phyloP scores from a whole-genome alignment of 2,888 invertebrate genomes.

The Rhamnusium bicolor region DNA sequence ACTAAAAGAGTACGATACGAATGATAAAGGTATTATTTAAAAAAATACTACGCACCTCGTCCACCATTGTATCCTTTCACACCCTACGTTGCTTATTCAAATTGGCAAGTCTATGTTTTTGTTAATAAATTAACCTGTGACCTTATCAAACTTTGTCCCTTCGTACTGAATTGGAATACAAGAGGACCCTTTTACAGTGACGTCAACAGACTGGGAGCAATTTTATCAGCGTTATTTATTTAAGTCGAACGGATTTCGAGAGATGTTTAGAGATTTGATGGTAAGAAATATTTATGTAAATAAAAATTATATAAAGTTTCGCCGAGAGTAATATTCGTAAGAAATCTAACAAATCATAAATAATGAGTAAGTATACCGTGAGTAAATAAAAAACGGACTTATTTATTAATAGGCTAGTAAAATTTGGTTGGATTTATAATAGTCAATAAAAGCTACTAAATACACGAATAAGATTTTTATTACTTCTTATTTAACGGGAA shows the following conservation, averaged over 20 bases:
- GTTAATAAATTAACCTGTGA: slow-evolving; percentile 9
- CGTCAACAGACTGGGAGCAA: not conserved
- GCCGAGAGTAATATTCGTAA: too few species aligned
- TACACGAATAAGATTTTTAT: too few species aligned
- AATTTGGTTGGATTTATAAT: too few species aligned
- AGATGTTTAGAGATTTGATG: not conserved
- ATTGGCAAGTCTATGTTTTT: not conserved
- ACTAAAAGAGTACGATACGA: too few species aligned
- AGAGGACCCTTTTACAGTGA: not conserved
- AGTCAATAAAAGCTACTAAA: too few species aligned
- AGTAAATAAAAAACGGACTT: too few species aligned
- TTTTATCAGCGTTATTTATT: not conserved
- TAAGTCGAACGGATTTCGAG: not conserved
- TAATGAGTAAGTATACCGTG: too few species aligned
- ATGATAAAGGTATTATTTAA: too few species aligned
- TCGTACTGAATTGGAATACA: not conserved
- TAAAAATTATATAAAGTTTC: too few species aligned
- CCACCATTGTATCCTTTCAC: not conserved
- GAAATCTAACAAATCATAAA: too few species aligned
- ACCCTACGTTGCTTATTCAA: slow-evolving; percentile 9
- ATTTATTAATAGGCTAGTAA: too few species aligned
- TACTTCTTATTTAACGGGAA: too few species aligned
- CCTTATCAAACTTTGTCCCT: slow-evolving; percentile 17
- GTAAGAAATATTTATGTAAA: not conserved
- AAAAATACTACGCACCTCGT: not conserved